phyloP scores from a whole-genome alignment of 1,140 invertebrate species.

The Pinna nobilis region DNA sequence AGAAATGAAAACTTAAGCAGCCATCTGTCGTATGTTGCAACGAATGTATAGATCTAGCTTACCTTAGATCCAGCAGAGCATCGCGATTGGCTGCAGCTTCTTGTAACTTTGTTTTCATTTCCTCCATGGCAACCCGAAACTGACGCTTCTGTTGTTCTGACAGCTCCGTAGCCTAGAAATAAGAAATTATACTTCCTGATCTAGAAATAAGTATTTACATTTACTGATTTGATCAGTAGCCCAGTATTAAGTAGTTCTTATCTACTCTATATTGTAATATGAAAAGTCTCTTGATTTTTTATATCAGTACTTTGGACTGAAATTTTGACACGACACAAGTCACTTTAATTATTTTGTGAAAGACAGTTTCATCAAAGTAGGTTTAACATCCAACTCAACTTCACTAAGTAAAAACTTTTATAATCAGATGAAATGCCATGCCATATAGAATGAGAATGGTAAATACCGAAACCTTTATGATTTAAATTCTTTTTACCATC shows the following conservation, averaged over 20 bases:
- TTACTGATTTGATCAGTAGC: background rate
- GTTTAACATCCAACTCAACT: no score
- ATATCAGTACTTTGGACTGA: no score
- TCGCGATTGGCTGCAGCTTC: conserved; percentile 65
- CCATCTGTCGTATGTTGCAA: background rate
- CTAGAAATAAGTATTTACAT: no score
- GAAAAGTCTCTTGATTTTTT: no score
- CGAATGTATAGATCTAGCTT: background rate
- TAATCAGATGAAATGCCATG: no score
- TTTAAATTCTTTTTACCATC: background rate
- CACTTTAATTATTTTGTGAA: no score
- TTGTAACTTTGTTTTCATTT: conserved; percentile 67
- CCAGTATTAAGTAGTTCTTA: background rate
- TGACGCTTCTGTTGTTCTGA: conserved; percentile 63
- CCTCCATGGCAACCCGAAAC: conserved; percentile 61
- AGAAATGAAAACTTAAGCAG: background rate
- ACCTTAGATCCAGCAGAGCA: conserved; percentile 66
- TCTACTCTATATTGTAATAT: no score
- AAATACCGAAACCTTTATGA: background rate
- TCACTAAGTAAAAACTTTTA: no score
- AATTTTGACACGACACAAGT: no score
- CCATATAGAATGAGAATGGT: no score
- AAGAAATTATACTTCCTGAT: background rate
- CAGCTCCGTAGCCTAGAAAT: conserved; percentile 59
- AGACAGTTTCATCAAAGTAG: no score